Evolutionary conservation across 2,113 vertebrate genomes (phyloP), one percentile per base, ranked within the genome.

Genomic region (Crotalus horridus): DNA sequence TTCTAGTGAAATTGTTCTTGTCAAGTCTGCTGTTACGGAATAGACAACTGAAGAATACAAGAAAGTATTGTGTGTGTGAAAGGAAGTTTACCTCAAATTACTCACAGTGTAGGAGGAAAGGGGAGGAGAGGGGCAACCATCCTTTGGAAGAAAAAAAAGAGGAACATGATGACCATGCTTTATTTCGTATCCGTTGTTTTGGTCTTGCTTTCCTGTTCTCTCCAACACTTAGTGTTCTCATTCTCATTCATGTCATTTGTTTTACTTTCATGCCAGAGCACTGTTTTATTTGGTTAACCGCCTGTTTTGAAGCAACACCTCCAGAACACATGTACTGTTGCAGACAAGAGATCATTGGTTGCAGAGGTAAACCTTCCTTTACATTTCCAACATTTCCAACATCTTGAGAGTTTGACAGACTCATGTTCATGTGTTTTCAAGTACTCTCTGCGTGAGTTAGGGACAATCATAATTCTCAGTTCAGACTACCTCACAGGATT

Each of bases 201-300:
- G 88, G 59, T 91, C 93, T 89, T 7, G 56, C 17, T 4, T 94
- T 20, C 87, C 93, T 90, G 15, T 91, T 94, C 85, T 92, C 17
- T 81, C 43, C 92, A 61, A 91, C 91, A 86, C 93, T 92, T 17
- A 93, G 95, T 89, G 26, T 48, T 74, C 26, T 94, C 26, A 8
- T 23, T 56, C 12, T 93, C 20, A 39, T 89, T 95, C 29, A 59
- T 59, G 10, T 51, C 48, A 93, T 91, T 94, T 53, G 85, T 87
- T 95, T 93, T 1, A 0, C 20, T 91, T 92, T 96, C 8, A 23
- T 93, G 69, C 56, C 59, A 91, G 56, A 23, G 74, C 33, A 56
- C 74, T 89, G 54, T 89, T 91, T 89, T 39, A 29, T 92, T 94
- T 94, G 93, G 74, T 94, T 74, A 89, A 69, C 43, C 33, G 74